phyloP scores from a whole-genome alignment of 2,797 vertebrate species.

The Urosaurus nigricauda region DNA sequence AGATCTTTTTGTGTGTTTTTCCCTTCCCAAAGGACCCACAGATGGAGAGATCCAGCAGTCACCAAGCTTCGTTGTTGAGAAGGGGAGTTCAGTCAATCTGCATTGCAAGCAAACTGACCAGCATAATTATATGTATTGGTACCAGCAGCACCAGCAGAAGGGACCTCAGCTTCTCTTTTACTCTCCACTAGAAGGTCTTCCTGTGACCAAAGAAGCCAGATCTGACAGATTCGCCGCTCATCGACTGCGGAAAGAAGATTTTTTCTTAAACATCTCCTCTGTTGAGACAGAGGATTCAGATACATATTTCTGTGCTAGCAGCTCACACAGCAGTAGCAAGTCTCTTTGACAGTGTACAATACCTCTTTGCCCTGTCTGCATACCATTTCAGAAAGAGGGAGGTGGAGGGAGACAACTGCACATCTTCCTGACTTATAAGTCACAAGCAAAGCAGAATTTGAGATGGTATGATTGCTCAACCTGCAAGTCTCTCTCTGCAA shows the following conservation, averaged over 20 bases:
- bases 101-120: slow-evolving; percentile 46
- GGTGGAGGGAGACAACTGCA: neutral
- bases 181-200: neutral
- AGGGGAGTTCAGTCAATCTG: slow-evolving; percentile 27
- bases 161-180: slow-evolving; percentile 42
- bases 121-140: slow-evolving; percentile 32
- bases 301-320: slow-evolving; percentile 50
- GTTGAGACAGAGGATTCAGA: neutral
- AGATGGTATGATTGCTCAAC: neutral
- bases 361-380: neutral
- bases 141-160: slow-evolving; percentile 47
- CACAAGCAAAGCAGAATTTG: neutral
- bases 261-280: slow-evolving; percentile 22
- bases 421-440: neutral
- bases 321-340: slow-evolving; percentile 23
- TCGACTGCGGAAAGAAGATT: neutral
- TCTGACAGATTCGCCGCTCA: slow-evolving; percentile 33
- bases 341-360: neutral
- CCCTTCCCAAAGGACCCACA: neutral
- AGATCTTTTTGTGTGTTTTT: neutral
- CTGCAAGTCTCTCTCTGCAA: neutral
- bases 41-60: slow-evolving; percentile 31
- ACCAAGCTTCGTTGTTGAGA: slow-evolving; percentile 23
- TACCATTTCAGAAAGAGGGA: neutral
- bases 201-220: rapidly evolving